Percentiles rank a stretch among this genome's conserved stretches.
These are phyloP conservation scores for Plutella xylostella DNA, from an alignment of 2,888 invertebrate genomes.

Conservation along the genomic window DNA sequence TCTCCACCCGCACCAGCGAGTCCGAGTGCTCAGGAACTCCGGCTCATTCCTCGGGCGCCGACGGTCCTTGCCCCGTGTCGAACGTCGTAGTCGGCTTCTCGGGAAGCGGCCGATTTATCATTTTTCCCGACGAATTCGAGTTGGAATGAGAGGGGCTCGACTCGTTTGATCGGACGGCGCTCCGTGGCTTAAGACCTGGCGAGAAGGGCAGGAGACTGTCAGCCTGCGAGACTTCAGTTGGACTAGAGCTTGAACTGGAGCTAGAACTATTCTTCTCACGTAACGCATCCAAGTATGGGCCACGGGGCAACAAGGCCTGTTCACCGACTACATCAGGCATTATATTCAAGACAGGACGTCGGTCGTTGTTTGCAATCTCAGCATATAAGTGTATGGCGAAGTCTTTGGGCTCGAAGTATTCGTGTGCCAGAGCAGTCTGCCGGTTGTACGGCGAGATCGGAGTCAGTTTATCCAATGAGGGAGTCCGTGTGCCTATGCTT, in stretches of 20 bases:
- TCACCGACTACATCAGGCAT: constrained; percentile 59
- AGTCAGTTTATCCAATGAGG: constrained; percentile 68
- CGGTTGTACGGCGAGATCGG: constrained; percentile 60
- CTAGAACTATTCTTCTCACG: constrained; percentile 58
- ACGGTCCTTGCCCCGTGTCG: constrained; percentile 52
- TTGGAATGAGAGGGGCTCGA: constrained; percentile 25
- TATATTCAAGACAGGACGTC: constrained; percentile 32
- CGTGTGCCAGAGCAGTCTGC: constrained; percentile 51
- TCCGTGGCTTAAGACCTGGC: constrained; percentile 26
- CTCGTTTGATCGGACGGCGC: constrained; percentile 38
- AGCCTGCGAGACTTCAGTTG: constrained; percentile 10
- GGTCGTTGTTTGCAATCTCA: constrained; percentile 66
- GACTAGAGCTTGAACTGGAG: constrained; percentile 21
- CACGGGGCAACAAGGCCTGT: constrained; percentile 46
- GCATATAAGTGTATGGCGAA: constrained; percentile 72
- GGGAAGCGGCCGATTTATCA: constrained; percentile 78
- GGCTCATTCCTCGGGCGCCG: no score
- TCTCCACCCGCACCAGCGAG: not conserved
- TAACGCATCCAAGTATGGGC: constrained; percentile 72
- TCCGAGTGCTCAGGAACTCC: no score
- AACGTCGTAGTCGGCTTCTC: constrained; percentile 66
- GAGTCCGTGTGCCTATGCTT: constrained; percentile 69
- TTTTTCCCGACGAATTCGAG: constrained; percentile 63
- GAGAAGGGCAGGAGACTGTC: constrained; percentile 1
- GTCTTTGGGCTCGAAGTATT: constrained; percentile 66